Evolutionary conservation across 2,797 vertebrate species (phyloP).

Genomic region (Enteromius treurensis): DNA sequence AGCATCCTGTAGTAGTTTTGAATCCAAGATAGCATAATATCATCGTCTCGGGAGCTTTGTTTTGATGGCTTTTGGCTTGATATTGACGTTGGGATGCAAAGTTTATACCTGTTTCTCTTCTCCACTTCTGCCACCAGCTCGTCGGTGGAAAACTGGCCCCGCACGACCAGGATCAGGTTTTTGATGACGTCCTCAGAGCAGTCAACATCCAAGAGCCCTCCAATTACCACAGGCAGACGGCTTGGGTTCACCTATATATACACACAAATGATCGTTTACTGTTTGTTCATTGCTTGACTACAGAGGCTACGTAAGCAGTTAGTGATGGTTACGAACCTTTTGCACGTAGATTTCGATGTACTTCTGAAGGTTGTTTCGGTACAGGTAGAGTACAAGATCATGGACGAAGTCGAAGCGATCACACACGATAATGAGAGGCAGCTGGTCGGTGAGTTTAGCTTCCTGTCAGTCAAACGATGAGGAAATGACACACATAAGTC

Average conservation of each 20-base stretch:
- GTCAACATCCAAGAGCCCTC: conserved; percentile 95
- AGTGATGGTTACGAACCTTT: conserved; percentile 81
- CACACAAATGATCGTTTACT: neutral
- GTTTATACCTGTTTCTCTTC: conserved; percentile 91
- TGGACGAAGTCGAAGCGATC: conserved; percentile 99
- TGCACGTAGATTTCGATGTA: conserved; percentile 99
- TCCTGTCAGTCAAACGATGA: conserved; percentile 78
- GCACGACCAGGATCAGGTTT: conserved; percentile 95
- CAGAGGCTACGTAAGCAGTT: neutral
- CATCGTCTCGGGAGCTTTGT: neutral
- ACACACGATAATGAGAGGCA: conserved; percentile 97
- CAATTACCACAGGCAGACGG: conserved; percentile 94
- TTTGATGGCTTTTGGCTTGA: neutral
- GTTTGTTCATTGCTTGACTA: neutral
- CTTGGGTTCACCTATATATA: conserved; percentile 91
- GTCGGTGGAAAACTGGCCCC: conserved; percentile 97
- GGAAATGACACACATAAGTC: neutral
- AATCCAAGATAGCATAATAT: neutral
- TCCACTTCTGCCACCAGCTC: conserved; percentile 98
- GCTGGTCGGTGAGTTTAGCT: conserved; percentile 98
- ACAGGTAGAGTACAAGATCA: conserved; percentile 96
- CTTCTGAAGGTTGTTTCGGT: conserved; percentile 98
- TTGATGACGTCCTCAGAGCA: conserved; percentile 99
- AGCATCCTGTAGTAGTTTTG: conserved; percentile 5
- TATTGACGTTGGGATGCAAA: neutral